These are phyloP conservation scores for Coracopsis vasa DNA, from an alignment of 2,113 vertebrate species.

Conservation along the genomic window DNA sequence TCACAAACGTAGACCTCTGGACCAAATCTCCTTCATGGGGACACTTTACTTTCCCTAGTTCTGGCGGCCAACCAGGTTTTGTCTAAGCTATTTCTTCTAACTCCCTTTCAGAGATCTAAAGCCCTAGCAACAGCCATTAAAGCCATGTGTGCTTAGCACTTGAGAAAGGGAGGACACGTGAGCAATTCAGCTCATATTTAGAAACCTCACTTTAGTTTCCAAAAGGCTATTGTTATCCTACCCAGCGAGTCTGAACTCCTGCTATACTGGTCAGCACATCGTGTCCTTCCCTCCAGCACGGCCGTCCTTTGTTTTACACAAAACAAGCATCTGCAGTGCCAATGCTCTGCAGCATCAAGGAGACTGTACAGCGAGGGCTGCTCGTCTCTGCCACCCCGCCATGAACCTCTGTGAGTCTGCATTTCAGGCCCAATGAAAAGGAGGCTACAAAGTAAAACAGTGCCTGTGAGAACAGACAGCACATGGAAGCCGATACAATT, in stretches of 20 bases:
- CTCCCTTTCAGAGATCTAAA: not conserved
- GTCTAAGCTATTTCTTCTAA: not conserved
- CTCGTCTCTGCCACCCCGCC: not conserved
- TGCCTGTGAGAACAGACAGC: not conserved
- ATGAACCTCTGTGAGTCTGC: not conserved
- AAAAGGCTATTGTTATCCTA: not conserved
- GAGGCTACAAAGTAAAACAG: not conserved
- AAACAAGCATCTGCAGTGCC: not conserved
- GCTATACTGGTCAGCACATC: not conserved
- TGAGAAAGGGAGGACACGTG: not conserved
- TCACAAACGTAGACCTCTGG: not conserved
- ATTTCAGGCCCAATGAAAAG: not conserved
- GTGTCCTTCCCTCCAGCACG: not conserved
- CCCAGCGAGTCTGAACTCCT: not conserved
- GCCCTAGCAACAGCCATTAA: not conserved
- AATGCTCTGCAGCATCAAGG: not conserved
- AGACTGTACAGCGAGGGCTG: not conserved
- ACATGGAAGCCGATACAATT: not conserved
- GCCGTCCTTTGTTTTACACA: fast-evolving
- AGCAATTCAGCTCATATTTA: not conserved
- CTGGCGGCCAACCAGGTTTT: not conserved
- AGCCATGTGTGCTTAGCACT: not conserved
- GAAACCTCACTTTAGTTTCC: not conserved
- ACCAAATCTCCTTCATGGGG: not conserved
- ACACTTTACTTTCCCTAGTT: not conserved